Base-by-base conservation (phyloP, 2,797 vertebrate genomes). In the Karalla daura region DNA sequence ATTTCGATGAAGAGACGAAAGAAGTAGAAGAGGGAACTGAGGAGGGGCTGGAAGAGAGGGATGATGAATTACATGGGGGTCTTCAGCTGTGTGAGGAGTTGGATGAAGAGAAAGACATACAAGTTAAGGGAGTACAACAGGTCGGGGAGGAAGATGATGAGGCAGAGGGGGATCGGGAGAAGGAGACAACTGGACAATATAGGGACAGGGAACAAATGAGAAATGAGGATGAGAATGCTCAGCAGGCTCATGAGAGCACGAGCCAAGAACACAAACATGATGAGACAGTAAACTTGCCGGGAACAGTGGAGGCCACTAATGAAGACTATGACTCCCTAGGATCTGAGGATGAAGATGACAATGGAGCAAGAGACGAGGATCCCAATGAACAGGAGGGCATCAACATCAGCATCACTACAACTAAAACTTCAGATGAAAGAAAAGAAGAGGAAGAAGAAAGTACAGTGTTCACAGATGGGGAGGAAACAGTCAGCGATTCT, bases 271-370 rank as follows among this genome's bases (percentile, higher is more conserved):
- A 56, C 5, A 7, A 27, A 52, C 9, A 7, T 4, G 1, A 21
- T 25, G 43, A 40, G 2, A 15, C 60, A 3, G 35, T 28, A 7
- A 20, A 18, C 12, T 1, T 49, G 24, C 24, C 36, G n/a, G 18
- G 35, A 36, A 39, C 51, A 18, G 36, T 5, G 2, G 27, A 64
- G 47, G 63, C 20, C 0, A 0, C 32, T 14, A 1, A 7, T 24
- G 47, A 35, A 41, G 45, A 58, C 41, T 55, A 41, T n/a, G 25
- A 67, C 7, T 47, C 21, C 8, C 33, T 2, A 5, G 32, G n/a
- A 52, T 70, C 13, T 20, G 54, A 67, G 8, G 39, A 66, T 41
- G 36, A 52, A 23, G 6, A 21, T 2, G 74, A 47, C 43, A 20
- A 35, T 1, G 23, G 2, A 28, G 8, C 27, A 36, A 46, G n/a